A percentile compares a stretch with the other conserved stretches of the same genome.
phyloP scores from a whole-genome alignment of 2,888 invertebrate species.

The Morpho helenor region DNA sequence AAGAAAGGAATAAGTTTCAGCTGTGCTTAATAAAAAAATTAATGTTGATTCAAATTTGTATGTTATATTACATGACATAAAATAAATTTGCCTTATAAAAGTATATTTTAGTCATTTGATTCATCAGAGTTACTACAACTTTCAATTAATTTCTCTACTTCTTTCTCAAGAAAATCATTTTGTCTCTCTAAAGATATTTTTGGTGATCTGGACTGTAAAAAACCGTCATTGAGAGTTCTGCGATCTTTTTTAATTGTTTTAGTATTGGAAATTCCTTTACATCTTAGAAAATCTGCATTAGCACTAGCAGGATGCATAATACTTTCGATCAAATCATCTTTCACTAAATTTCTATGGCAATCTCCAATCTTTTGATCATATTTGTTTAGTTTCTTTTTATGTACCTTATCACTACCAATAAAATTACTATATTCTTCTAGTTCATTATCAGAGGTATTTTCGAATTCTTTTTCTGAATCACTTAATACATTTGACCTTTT shows the following conservation, averaged over 20 bases:
- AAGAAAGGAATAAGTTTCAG: constrained; percentile 46
- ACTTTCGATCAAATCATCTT: constrained; percentile 48
- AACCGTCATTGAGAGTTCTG: constrained; percentile 33
- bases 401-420: constrained; percentile 23
- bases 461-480: constrained; percentile 34
- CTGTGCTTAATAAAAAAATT: background rate
- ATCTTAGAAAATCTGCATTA: constrained; percentile 32
- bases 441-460: constrained; percentile 37
- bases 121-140: constrained; percentile 44
- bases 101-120: constrained; percentile 29
- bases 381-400: constrained; percentile 26
- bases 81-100: background rate
- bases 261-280: constrained; percentile 26
- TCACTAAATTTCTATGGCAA: constrained; percentile 35
- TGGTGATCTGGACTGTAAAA: constrained; percentile 42
- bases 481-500: constrained; percentile 38
- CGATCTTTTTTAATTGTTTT: constrained; percentile 36
- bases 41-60: constrained; percentile 1
- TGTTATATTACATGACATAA: background rate
- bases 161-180: constrained; percentile 51
- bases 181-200: constrained; percentile 40
- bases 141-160: constrained; percentile 55
- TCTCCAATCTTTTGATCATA: constrained; percentile 38
- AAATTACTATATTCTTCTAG: constrained; percentile 35
- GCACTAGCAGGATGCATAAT: constrained; percentile 41